Evolutionary conservation across 2,888 invertebrate species (phyloP).

Genomic region (Platypus cylindrus): DNA sequence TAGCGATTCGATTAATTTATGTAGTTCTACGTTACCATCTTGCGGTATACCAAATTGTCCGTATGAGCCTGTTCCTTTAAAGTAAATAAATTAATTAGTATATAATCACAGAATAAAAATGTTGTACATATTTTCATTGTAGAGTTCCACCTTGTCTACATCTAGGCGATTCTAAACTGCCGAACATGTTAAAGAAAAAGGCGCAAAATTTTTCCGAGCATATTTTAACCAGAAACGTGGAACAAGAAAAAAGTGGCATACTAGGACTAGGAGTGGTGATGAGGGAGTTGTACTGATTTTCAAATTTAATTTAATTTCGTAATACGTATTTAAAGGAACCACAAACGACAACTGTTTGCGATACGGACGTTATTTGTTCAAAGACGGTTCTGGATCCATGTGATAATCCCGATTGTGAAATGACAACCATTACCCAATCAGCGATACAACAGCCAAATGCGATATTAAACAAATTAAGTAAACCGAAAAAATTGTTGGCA

Average conservation of each 20-base stretch:
- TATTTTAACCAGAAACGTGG: no score
- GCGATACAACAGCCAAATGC: neutral
- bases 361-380: conserved; percentile 1
- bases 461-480: neutral
- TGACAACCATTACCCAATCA: no score
- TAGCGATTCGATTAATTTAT: no score
- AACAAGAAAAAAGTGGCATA: no score
- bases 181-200: no score
- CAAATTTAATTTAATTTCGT: neutral
- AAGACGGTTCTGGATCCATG: conserved; percentile 6
- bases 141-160: no score
- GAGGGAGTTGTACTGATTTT: neutral
- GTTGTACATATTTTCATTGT: no score
- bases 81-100: conserved; percentile 3
- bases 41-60: conserved; percentile 22
- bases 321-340: neutral
- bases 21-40: conserved; percentile 18
- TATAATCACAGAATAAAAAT: no score
- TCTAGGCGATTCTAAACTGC: no score
- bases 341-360: conserved; percentile 7
- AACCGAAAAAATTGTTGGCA: conserved; percentile 2
- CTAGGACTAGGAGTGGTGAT: no score
- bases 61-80: conserved; percentile 17
- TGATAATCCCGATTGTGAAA: conserved; percentile 13
- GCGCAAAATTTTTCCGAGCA: no score